Evolutionary conservation across 1,140 invertebrate species (phyloP), one percentile per base, ranked within the genome.

Genomic region (Venturia canescens): DNA sequence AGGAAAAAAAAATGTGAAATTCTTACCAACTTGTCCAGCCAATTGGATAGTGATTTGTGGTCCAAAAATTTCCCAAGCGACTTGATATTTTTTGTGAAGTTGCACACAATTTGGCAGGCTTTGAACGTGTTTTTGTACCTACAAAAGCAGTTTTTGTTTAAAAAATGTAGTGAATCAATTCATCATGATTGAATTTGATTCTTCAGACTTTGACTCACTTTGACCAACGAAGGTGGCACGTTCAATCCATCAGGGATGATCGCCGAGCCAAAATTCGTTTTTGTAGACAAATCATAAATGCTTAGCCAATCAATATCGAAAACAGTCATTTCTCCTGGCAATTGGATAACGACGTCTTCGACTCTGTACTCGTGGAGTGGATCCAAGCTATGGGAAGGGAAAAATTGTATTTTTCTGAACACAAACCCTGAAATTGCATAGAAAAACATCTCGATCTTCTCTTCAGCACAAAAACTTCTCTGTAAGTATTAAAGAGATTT

Each of bases 31-130:
- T 92, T 96, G 94, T n/a, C 95, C 97, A n/a, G 95, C 94, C 7
- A 98, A 90, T 90, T 98, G 95, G 77, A 98, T 94, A 1, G 97
- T 98, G 70, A 98, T 95, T 88, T 96, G 95, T n/a, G 95, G 96
- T 0, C 97, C 97, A 88, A 97, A 97, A 4, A 98, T 95, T 88
- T 98, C 97, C 97, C 97, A 98, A 13, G 95, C 95, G 3, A 98
- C 93, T 92, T 97, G 97, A 76, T 96, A 92, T 84, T 96, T 94
- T 89, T 95, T 95, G 89, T 98, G 97, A 7, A 98, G 93, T 90
- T 97, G 96, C 83, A 96, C 89, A 89, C 97, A 98, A 89, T 98
- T 97, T 70, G 97, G 96, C 76, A 98, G 91, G 27, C 93, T 89
- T 83, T 94, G 92, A 80, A 92, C 92, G 82, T 93, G 91, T 75